Evolutionary conservation across 2,113 vertebrate species (phyloP).

Genomic region (Lanius ludovicianus): DNA sequence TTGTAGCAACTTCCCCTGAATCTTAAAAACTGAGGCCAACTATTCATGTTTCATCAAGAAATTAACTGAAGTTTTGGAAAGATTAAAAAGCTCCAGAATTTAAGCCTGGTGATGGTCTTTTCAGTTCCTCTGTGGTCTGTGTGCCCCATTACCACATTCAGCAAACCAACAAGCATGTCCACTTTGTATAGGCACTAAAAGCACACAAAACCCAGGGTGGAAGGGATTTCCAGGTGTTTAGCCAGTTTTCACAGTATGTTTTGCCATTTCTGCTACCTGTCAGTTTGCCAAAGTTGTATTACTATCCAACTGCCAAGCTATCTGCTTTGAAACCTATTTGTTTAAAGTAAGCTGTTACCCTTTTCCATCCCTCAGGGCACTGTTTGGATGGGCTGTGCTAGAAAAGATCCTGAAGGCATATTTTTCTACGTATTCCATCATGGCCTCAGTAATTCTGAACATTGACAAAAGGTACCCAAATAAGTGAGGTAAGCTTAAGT

Average conservation of each 20-base stretch:
- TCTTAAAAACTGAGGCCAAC: background rate
- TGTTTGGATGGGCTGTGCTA: background rate
- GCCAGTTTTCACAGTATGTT: background rate
- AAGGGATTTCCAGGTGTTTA: background rate
- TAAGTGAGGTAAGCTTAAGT: background rate
- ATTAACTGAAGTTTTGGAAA: background rate
- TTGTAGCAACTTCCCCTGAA: background rate
- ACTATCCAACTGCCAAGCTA: background rate
- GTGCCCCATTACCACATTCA: background rate
- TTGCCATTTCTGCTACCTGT: background rate
- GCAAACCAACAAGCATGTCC: background rate
- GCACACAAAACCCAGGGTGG: background rate
- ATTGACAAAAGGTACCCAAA: background rate
- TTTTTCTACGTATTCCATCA: background rate
- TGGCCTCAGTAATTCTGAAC: background rate
- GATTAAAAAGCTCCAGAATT: background rate
- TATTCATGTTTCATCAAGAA: background rate
- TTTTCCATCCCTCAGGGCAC: background rate
- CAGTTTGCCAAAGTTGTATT: background rate
- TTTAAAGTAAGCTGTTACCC: background rate
- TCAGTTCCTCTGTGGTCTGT: background rate
- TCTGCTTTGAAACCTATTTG: background rate
- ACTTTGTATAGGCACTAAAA: background rate
- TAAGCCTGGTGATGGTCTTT: background rate
- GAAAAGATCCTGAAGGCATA: background rate